Conservation (phyloP, 2,113 vertebrate genomes). For the Lamprotornis superbus region DNA sequence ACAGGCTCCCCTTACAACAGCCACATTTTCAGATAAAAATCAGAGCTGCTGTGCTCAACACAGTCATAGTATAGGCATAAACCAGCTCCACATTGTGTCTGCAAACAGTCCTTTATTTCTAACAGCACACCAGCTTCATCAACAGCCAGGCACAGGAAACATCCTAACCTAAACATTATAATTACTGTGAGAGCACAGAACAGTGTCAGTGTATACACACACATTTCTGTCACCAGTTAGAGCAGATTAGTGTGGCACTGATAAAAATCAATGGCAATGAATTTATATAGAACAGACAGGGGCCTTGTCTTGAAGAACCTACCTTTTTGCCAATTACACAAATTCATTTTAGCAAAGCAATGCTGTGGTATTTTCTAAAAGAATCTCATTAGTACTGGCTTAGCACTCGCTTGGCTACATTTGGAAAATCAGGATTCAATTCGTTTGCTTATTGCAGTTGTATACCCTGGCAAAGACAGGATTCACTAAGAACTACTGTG, state of each 20-base stretch:
- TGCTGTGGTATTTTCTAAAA: neutral
- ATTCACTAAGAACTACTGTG: neutral
- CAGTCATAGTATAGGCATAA: neutral
- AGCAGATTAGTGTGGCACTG: neutral
- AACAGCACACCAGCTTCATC: neutral
- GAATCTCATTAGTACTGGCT: neutral
- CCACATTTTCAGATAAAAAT: neutral
- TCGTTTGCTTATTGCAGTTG: neutral
- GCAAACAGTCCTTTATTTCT: neutral
- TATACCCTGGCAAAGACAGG: neutral
- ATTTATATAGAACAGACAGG: neutral
- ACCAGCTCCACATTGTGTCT: neutral
- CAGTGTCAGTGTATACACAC: neutral
- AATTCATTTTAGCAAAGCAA: neutral
- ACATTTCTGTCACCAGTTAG: neutral
- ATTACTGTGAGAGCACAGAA: neutral
- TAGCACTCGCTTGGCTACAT: neutral
- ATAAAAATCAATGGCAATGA: neutral
- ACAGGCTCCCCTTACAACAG: neutral
- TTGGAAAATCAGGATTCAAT: neutral
- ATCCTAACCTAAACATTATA: neutral
- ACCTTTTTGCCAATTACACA: neutral
- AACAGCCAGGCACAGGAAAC: neutral
- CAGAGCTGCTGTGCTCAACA: neutral
- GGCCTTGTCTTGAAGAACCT: neutral